Percentiles rank a stretch among this genome's conserved stretches.
These are phyloP conservation scores for Myotis myotis DNA, from an alignment of 2,797 vertebrate species.

Conservation along the genomic window DNA sequence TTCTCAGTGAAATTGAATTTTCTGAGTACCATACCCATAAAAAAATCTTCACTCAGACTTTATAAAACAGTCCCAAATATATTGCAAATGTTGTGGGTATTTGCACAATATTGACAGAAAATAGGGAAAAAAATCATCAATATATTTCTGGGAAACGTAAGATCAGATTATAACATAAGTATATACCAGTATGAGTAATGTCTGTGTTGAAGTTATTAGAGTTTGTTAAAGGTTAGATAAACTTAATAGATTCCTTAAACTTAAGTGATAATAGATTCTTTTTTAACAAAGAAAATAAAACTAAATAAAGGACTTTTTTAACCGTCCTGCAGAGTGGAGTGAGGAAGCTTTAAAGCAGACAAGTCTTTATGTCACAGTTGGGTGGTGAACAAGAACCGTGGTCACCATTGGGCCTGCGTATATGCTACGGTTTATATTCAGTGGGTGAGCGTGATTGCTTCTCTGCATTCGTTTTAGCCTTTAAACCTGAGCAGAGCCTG, in stretches of 20 bases:
- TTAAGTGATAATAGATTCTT: conserved; percentile 21
- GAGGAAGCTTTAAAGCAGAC: conserved; percentile 8
- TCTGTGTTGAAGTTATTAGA: not conserved
- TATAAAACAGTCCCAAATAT: not conserved
- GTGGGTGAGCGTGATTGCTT: not conserved
- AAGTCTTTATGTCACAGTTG: not conserved
- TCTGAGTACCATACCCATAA: not conserved
- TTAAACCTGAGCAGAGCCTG: not conserved
- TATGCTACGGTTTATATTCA: not conserved
- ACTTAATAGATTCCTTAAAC: conserved; percentile 18
- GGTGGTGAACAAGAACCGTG: not conserved
- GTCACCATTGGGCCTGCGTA: not conserved
- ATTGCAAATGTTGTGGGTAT: not conserved
- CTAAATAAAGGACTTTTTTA: not conserved
- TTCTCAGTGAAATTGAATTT: not conserved
- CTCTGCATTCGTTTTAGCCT: not conserved
- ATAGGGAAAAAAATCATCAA: not conserved
- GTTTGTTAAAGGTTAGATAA: conserved; percentile 18
- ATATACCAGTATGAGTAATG: not conserved
- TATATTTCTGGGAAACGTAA: not conserved
- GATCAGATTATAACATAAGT: not conserved
- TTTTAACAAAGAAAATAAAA: conserved; percentile 22
- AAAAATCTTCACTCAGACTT: not conserved
- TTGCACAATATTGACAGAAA: conserved; percentile 4
- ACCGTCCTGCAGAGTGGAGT: not conserved